Conservation (phyloP, 2,797 vertebrate genomes). For the Acridotheres tristis region DNA sequence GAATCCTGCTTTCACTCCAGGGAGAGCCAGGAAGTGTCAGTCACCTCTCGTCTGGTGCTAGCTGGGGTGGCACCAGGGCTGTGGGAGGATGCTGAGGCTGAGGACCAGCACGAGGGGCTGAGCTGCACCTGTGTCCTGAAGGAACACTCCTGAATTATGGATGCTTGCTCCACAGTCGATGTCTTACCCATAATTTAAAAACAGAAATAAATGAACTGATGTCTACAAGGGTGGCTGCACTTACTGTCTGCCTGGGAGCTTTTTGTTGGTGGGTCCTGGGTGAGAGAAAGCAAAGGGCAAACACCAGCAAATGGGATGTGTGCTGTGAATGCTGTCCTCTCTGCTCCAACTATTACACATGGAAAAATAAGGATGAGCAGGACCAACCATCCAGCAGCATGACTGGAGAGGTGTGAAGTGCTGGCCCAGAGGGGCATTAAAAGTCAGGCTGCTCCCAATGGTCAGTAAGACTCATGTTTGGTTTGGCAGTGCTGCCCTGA, state of each 20-base stretch:
- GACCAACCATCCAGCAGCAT: accelerated
- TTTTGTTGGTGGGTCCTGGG: neutral
- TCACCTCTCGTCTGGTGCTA: too few relatives aligned
- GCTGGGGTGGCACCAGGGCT: neutral
- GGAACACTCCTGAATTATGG: neutral
- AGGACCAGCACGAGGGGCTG: accelerated
- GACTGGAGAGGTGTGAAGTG: neutral
- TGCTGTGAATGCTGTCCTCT: neutral
- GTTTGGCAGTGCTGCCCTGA: neutral
- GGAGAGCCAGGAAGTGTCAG: neutral
- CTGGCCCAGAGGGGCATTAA: neutral
- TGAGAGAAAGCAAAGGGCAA: neutral
- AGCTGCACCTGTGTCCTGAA: neutral
- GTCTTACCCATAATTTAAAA: neutral
- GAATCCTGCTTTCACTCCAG: neutral
- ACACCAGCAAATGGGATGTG: neutral
- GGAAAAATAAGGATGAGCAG: neutral
- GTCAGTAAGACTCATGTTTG: neutral
- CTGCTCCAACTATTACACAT: neutral
- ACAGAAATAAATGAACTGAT: neutral
- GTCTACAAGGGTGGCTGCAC: neutral
- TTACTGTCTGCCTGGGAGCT: neutral
- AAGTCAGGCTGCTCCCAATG: neutral
- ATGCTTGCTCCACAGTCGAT: accelerated
- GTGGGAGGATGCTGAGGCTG: neutral